Conservation (phyloP, 2,797 vertebrate species). For the Picus viridis region DNA sequence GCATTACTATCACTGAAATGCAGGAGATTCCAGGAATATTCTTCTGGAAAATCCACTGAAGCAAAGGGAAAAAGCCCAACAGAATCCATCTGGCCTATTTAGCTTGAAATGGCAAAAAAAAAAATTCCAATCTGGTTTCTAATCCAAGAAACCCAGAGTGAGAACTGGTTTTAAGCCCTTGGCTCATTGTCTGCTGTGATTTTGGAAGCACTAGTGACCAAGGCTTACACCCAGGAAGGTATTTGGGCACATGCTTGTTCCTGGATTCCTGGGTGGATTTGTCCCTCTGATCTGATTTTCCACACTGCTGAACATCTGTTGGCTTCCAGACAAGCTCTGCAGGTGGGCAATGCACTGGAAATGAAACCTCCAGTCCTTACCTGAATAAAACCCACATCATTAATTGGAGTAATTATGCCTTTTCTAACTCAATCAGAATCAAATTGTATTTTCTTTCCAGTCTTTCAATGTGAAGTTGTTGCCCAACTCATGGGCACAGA, state of each 20-base stretch:
- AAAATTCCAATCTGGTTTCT: neutral
- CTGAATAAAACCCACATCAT: neutral
- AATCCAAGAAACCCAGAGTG: neutral
- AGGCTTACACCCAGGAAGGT: neutral
- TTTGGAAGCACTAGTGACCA: neutral
- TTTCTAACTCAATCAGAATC: neutral
- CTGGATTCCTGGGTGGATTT: neutral
- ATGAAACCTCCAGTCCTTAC: too few relatives aligned
- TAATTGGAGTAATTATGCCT: neutral
- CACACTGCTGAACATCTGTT: neutral
- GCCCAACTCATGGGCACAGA: neutral
- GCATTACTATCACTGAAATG: neutral
- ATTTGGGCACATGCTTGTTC: neutral
- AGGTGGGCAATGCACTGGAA: neutral
- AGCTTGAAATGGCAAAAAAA: neutral
- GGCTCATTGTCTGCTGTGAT: fast-evolving
- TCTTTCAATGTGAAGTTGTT: neutral
- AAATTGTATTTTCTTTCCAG: neutral
- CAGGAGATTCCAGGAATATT: neutral
- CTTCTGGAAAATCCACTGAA: neutral
- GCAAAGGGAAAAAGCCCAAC: neutral
- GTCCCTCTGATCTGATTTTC: neutral
- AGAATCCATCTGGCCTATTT: neutral
- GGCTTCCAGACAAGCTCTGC: neutral
- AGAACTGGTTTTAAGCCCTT: neutral